phyloP scores from a whole-genome alignment of 2,888 invertebrate genomes.

The Anarsia innoxiella region DNA sequence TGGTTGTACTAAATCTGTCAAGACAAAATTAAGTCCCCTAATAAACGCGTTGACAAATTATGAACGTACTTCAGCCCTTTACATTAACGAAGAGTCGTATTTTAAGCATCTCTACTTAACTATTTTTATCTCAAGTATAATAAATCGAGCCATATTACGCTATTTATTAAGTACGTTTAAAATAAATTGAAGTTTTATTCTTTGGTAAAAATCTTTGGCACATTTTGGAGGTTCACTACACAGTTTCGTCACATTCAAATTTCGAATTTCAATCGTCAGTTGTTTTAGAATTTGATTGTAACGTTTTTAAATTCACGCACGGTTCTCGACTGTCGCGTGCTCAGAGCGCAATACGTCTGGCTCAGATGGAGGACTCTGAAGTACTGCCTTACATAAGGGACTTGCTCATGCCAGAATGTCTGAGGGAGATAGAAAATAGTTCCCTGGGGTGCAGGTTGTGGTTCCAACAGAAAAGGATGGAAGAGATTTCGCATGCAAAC shows the following conservation, averaged over 20 bases:
- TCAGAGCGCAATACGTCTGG: constrained; percentile 39
- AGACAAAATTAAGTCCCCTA: constrained; percentile 55
- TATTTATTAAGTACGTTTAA: too few relatives aligned
- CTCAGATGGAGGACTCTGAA: constrained; percentile 29
- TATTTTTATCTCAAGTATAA: constrained; percentile 60
- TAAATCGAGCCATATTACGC: too few relatives aligned
- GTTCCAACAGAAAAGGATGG: constrained; percentile 49
- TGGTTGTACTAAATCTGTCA: constrained; percentile 56
- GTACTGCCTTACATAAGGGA: constrained; percentile 74
- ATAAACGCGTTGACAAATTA: constrained; percentile 69
- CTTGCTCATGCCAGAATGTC: constrained; percentile 47
- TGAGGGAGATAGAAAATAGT: constrained; percentile 50
- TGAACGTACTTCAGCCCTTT: constrained; percentile 44
- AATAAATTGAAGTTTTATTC: too few relatives aligned
- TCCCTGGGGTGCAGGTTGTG: constrained; percentile 50
- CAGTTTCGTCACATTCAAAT: too few relatives aligned
- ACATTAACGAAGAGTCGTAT: constrained; percentile 53
- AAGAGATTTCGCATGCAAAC: constrained; percentile 52
- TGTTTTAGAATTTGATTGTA: too few relatives aligned
- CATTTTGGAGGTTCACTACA: too few relatives aligned
- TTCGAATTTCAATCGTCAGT: too few relatives aligned
- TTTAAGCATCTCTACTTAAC: constrained; percentile 42
- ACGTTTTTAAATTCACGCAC: too few relatives aligned
- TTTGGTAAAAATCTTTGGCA: too few relatives aligned
- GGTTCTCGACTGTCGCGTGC: too few relatives aligned